Conservation (phyloP, 2,888 invertebrate species). For the Notodonta ziczac region DNA sequence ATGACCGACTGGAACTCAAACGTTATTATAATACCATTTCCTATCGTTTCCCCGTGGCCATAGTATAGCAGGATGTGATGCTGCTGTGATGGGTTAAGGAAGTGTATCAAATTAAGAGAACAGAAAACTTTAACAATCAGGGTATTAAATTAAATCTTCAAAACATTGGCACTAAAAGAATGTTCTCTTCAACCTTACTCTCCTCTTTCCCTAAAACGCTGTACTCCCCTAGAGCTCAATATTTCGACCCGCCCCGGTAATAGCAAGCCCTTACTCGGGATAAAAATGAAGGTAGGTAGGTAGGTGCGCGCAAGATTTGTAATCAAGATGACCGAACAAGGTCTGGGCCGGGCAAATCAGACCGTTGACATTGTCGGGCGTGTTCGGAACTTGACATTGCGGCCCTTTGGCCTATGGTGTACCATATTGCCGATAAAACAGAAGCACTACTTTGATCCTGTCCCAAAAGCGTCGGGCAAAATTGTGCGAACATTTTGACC, state of each 20-base stretch:
- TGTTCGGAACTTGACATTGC: constrained; percentile 45
- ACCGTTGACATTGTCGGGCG: constrained; percentile 49
- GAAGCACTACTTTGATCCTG: background rate
- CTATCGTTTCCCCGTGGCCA: no score
- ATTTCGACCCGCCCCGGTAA: constrained; percentile 9
- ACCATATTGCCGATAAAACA: background rate
- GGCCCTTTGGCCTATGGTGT: constrained; percentile 9
- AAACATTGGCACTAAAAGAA: no score
- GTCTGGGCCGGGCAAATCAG: constrained; percentile 25
- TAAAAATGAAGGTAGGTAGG: constrained; percentile 8
- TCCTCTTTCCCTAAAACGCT: no score
- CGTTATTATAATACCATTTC: no score
- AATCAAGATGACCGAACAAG: constrained; percentile 39
- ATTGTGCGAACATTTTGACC: no score
- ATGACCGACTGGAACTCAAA: no score
- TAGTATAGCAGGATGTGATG: no score
- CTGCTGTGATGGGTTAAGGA: no score
- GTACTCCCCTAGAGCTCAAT: background rate
- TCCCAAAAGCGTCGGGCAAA: background rate
- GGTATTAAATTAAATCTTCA: no score
- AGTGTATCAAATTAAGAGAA: no score
- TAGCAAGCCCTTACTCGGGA: constrained; percentile 15
- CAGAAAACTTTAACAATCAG: no score
- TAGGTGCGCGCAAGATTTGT: constrained; percentile 16
- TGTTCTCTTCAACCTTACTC: no score